These are phyloP conservation scores for Tetramorium parvispinum DNA, from an alignment of 1,140 invertebrate species.

Conservation along the genomic window DNA sequence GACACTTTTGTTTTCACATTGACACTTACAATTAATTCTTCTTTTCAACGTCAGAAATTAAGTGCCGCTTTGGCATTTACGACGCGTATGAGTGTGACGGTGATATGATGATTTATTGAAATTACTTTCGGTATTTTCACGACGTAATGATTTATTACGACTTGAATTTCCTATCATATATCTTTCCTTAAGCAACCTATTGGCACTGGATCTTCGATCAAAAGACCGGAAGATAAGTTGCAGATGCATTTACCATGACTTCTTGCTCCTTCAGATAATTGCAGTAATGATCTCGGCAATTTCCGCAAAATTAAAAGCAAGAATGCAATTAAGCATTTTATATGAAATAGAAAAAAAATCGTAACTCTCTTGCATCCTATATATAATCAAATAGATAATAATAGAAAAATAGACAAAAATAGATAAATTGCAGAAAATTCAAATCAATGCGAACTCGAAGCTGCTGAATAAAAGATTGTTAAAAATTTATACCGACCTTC, in stretches of 20 bases:
- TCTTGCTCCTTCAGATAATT: background rate
- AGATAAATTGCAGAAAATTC: background rate
- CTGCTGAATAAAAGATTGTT: background rate
- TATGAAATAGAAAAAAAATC: background rate
- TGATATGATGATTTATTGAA: constrained; percentile 6
- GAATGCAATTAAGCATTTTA: background rate
- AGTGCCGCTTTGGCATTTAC: background rate
- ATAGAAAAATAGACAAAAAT: background rate
- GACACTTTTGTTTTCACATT: background rate
- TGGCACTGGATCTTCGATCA: background rate
- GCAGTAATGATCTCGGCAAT: background rate
- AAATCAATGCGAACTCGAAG: background rate
- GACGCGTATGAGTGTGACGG: background rate
- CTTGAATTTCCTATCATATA: background rate
- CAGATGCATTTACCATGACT: background rate
- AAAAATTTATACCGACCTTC: background rate
- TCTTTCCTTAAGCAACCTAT: background rate
- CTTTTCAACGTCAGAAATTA: background rate
- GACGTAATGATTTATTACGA: constrained; percentile 19
- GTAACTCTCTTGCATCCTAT: background rate
- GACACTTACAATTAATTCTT: background rate
- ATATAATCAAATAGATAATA: background rate
- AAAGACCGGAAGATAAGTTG: background rate
- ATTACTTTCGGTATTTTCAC: background rate
- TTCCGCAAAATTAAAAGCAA: background rate